Conservation (phyloP, 1,140 invertebrate genomes). For the Oppia nitens region DNA sequence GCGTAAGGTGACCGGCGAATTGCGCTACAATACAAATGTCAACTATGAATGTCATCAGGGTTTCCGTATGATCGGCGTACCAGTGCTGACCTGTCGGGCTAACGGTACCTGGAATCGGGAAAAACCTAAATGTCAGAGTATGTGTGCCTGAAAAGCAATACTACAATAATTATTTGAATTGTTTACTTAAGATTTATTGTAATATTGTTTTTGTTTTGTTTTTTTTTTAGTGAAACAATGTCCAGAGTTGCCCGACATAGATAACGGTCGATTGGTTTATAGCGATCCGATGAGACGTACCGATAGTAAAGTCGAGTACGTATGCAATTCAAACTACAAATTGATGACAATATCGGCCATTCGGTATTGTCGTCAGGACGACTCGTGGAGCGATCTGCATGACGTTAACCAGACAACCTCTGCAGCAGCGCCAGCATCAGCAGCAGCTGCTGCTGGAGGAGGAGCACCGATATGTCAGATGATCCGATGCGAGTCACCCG, state of each 20-base stretch:
- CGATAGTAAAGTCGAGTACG: constrained; percentile 3
- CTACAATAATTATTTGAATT: background rate
- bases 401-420: background rate
- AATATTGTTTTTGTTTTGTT: background rate
- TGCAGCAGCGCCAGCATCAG: background rate
- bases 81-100: constrained; percentile 6
- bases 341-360: background rate
- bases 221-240: constrained; percentile 7
- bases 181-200: background rate
- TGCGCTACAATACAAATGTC: constrained; percentile 8
- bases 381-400: constrained; percentile 8
- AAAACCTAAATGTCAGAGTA: background rate
- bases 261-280: constrained; percentile 4
- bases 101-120: constrained; percentile 5
- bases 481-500: background rate
- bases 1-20: background rate
- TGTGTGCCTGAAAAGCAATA: background rate
- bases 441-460: background rate
- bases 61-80: constrained; percentile 1
- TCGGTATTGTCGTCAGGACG: background rate
- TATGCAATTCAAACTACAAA: background rate
- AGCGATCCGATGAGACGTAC: background rate
- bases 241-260: background rate
- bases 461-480: background rate
- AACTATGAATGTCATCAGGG: constrained; percentile 5